These are phyloP conservation scores for Oxycera nigricornis DNA, from an alignment of 2,888 invertebrate species.

Conservation along the genomic window DNA sequence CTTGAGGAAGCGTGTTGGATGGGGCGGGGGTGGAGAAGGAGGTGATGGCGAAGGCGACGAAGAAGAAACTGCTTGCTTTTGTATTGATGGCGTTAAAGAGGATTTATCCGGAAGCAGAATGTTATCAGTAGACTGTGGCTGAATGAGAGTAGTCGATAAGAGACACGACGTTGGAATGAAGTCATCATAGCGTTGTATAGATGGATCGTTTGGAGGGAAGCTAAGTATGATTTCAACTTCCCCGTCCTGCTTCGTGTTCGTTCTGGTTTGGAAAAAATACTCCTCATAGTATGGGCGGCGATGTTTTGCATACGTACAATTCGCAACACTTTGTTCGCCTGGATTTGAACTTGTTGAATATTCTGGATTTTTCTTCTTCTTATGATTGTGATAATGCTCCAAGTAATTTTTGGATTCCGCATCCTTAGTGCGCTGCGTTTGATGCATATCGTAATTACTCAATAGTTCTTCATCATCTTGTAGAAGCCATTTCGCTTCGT, in stretches of 20 bases:
- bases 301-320: neutral
- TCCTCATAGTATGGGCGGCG: neutral
- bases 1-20: neutral
- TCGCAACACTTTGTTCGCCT: constrained; percentile 19
- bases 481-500: constrained; percentile 52
- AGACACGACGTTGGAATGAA: neutral
- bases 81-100: neutral
- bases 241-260: neutral
- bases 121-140: neutral
- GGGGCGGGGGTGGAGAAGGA: constrained; percentile 21
- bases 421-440: constrained; percentile 1
- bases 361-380: constrained; percentile 42
- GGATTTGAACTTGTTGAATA: constrained; percentile 35
- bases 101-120: constrained; percentile 10
- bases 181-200: neutral
- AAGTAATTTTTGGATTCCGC: constrained; percentile 56
- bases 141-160: constrained; percentile 3
- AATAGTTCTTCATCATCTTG: constrained; percentile 48
- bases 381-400: constrained; percentile 56
- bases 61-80: neutral
- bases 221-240: neutral
- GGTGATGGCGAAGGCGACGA: constrained; percentile 11
- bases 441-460: constrained; percentile 31
- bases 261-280: neutral
- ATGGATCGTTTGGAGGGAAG: neutral